These are phyloP conservation scores for Urocolius indicus DNA, from an alignment of 2,113 vertebrate species.

Conservation along the genomic window DNA sequence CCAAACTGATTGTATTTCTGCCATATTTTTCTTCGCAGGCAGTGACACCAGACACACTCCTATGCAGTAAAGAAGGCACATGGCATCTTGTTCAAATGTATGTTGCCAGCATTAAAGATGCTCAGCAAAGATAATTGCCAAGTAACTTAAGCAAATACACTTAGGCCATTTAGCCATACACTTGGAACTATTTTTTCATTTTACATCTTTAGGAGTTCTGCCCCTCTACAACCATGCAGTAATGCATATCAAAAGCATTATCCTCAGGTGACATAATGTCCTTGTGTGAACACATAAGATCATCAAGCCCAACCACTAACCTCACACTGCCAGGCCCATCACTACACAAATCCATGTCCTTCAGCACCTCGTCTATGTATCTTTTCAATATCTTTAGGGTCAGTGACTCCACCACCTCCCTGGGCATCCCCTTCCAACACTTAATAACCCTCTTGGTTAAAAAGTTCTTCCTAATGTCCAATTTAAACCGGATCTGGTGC, in stretches of 20 bases:
- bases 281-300: not conserved
- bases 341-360: too few relatives aligned
- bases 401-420: too few relatives aligned
- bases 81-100: not conserved
- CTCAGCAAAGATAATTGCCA: not conserved
- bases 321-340: too few relatives aligned
- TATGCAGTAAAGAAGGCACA: not conserved
- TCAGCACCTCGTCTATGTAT: too few relatives aligned
- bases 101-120: not conserved
- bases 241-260: not conserved
- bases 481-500: too few relatives aligned
- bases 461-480: not conserved
- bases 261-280: not conserved
- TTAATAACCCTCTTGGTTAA: too few relatives aligned
- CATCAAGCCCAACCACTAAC: too few relatives aligned
- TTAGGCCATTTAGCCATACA: not conserved
- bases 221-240: not conserved
- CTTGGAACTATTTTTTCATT: not conserved
- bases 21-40: not conserved
- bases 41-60: not conserved
- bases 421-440: too few relatives aligned
- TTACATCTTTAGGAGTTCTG: not conserved
- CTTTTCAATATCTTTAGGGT: too few relatives aligned
- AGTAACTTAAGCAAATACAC: not conserved
- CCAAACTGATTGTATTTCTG: not conserved